phyloP scores from a whole-genome alignment of 92 coral and sea anemone genomes.

The Epizoanthus stellaris region DNA sequence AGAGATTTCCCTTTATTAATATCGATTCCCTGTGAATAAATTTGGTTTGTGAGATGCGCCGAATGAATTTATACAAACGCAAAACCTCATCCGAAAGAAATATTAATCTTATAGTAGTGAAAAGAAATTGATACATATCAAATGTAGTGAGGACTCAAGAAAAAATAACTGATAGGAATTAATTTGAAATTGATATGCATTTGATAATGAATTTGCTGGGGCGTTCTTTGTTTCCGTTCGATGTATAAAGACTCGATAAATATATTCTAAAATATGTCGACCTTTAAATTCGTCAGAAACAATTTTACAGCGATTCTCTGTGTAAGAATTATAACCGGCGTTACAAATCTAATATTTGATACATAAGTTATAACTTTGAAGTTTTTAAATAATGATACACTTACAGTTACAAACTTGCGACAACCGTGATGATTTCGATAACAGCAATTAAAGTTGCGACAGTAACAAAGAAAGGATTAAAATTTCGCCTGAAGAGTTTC shows the following conservation, averaged over 20 bases:
- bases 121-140: background rate
- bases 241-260: background rate
- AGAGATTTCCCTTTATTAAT: background rate
- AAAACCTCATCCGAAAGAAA: background rate
- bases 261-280: background rate
- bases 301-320: background rate
- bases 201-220: constrained; percentile 2
- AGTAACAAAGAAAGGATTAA: constrained; percentile 1
- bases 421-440: background rate
- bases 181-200: constrained; percentile 12
- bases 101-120: background rate
- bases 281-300: background rate
- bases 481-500: constrained; percentile 29
- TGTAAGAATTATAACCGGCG: background rate
- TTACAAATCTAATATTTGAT: background rate
- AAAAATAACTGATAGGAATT: background rate
- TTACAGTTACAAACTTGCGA: background rate
- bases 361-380: background rate
- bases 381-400: background rate
- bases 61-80: background rate
- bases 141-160: background rate
- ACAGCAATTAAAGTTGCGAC: background rate
- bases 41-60: background rate
- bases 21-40: background rate
- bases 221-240: constrained; percentile 15